These are phyloP conservation scores for Desmodus rotundus DNA, from an alignment of 2,113 vertebrate genomes.

Conservation along the genomic window DNA sequence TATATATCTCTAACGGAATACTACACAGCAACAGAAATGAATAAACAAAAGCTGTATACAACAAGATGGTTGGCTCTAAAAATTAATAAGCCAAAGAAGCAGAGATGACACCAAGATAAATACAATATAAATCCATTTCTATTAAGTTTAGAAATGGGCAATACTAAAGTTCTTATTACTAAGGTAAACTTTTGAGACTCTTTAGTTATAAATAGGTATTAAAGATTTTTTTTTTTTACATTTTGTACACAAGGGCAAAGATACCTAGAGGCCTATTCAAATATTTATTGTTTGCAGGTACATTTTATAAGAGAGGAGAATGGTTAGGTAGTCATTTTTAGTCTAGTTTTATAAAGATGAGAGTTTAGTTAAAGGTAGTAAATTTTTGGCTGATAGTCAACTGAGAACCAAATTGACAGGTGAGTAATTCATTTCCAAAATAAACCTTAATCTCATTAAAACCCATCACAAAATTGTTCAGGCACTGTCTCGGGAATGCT, in stretches of 20 bases:
- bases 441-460: background rate
- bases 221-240: background rate
- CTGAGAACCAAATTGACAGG: background rate
- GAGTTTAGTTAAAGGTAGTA: background rate
- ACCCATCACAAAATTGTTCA: background rate
- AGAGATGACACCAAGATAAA: background rate
- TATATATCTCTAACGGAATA: background rate
- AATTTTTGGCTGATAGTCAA: background rate
- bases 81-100: background rate
- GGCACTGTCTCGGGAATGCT: background rate
- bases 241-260: background rate
- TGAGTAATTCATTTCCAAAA: background rate
- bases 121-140: background rate
- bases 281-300: background rate
- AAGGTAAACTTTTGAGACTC: background rate
- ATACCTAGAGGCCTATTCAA: background rate
- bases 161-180: background rate
- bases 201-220: background rate
- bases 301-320: background rate
- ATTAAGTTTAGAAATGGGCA: background rate
- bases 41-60: background rate
- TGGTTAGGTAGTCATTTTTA: background rate
- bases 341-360: background rate
- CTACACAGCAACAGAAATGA: background rate
- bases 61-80: background rate